These are phyloP conservation scores for Brachyopa scutellaris DNA, from an alignment of 2,888 invertebrate genomes.

Conservation along the genomic window DNA sequence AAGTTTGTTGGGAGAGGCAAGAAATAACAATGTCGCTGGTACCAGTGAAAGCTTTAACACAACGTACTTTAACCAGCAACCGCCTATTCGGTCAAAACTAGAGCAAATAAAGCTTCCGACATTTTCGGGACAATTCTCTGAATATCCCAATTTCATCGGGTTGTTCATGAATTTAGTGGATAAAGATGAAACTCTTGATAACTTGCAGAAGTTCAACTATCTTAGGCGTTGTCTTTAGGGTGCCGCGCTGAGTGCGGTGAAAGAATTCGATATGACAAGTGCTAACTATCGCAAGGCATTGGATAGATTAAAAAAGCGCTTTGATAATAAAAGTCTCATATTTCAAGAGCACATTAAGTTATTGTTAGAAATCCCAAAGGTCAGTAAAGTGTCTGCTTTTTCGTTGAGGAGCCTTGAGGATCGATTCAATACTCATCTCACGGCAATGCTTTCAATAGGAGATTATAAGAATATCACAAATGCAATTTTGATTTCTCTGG, in stretches of 20 bases:
- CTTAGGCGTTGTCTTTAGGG: not conserved
- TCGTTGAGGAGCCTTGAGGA: not conserved
- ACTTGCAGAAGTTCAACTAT: not conserved
- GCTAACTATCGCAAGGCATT: not conserved
- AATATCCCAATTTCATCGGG: not conserved
- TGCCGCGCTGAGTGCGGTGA: not conserved
- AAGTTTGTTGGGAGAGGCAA: too few species aligned
- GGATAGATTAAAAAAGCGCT: not conserved
- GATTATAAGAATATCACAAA: too few species aligned
- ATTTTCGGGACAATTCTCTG: not conserved
- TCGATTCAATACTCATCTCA: not conserved
- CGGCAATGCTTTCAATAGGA: not conserved
- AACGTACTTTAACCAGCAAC: not conserved
- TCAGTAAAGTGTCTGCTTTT: not conserved
- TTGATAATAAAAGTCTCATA: not conserved
- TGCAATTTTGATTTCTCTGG: too few species aligned
- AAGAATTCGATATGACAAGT: not conserved
- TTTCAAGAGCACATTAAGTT: slow-evolving; percentile 1
- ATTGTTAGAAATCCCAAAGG: not conserved
- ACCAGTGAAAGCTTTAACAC: too few species aligned
- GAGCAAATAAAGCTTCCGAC: not conserved
- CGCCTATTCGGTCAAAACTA: not conserved
- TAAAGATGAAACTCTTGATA: not conserved
- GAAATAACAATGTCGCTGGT: too few species aligned
- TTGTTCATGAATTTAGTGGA: not conserved